Evolutionary conservation across 2,888 invertebrate genomes (phyloP).

Genomic region (Epirrhoe alternata): DNA sequence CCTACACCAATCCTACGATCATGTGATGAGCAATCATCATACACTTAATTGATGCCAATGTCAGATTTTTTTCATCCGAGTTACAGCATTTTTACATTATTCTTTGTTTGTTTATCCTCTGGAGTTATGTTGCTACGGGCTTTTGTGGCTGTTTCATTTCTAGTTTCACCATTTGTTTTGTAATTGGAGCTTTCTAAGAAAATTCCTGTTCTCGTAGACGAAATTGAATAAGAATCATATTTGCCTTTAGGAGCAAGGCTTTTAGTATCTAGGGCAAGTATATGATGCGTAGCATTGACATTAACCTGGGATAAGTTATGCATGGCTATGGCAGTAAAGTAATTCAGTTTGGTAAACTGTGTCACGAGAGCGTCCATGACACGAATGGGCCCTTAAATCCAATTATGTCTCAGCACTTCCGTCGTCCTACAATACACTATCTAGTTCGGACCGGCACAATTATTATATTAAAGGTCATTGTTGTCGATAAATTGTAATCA

Average conservation of each 20-base stretch:
- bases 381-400: constrained; percentile 44
- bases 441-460: constrained; percentile 35
- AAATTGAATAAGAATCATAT: neutral
- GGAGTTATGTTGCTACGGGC: constrained; percentile 9
- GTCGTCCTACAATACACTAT: constrained; percentile 39
- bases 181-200: neutral
- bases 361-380: constrained; percentile 40
- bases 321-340: constrained; percentile 28
- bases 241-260: neutral
- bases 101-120: constrained; percentile 13
- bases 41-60: constrained; percentile 26
- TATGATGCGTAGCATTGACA: constrained; percentile 16
- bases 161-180: constrained; percentile 5
- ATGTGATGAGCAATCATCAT: constrained; percentile 36
- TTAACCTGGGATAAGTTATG: constrained; percentile 21
- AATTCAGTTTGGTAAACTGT: constrained; percentile 33
- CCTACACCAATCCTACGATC: constrained; percentile 35
- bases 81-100: constrained; percentile 17
- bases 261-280: neutral
- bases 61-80: constrained; percentile 13
- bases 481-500: constrained; percentile 20
- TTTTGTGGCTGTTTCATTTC: constrained; percentile 3
- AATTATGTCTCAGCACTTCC: constrained; percentile 44
- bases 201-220: neutral
- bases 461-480: constrained; percentile 33